A percentile compares a stretch with the other conserved stretches of the same genome.
phyloP scores from a whole-genome alignment of 2,888 invertebrate genomes.

The Amblyteles armatorius region DNA sequence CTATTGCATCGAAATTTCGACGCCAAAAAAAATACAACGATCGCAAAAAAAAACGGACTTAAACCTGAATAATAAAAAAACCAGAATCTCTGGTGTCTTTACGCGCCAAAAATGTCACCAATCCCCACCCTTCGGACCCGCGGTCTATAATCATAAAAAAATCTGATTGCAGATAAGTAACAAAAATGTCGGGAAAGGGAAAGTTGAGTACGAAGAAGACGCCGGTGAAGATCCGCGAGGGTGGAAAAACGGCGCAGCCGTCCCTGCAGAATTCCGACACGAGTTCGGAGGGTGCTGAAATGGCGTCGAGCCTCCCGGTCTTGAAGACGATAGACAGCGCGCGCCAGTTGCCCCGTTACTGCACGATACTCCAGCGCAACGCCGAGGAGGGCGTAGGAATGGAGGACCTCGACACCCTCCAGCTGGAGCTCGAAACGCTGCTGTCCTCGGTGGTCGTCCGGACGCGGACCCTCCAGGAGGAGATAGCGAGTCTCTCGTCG shows the following conservation, averaged over 20 bases:
- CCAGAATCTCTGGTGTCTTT: no score
- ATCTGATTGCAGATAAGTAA: constrained; percentile 35
- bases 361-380: constrained; percentile 86
- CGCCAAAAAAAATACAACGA: no score
- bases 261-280: constrained; percentile 75
- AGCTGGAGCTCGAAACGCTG: constrained; percentile 94
- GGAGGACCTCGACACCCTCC: constrained; percentile 95
- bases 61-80: no score
- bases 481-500: constrained; percentile 89
- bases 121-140: no score
- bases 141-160: neutral
- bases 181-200: constrained; percentile 82
- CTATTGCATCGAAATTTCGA: no score
- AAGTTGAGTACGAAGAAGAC: constrained; percentile 82
- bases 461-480: constrained; percentile 91
- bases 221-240: constrained; percentile 78
- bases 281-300: constrained; percentile 78
- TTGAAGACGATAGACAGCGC: constrained; percentile 90
- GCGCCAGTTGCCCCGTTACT: constrained; percentile 88
- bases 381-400: constrained; percentile 92
- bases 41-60: no score
- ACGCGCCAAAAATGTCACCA: no score
- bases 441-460: constrained; percentile 93
- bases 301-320: constrained; percentile 86
- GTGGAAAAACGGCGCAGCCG: constrained; percentile 77